Base-by-base conservation (phyloP, 2,888 invertebrate genomes). In the Zygogramma bicolorata region DNA sequence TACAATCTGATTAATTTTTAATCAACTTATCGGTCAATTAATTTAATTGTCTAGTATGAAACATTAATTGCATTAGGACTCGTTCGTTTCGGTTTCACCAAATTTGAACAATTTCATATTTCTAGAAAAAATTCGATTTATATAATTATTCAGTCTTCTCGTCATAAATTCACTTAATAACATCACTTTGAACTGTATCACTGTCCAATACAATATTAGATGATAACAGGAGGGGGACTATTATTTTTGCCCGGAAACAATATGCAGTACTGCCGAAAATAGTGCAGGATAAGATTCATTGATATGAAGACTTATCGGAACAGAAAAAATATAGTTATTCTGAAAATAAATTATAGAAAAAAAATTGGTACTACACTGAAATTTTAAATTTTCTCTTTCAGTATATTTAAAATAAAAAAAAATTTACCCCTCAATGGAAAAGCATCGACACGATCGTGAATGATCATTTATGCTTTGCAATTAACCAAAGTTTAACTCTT, bases 1-100 rank as follows among this genome's bases (percentile, higher is more conserved):
- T 85, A 83, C 82, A 79, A 71, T 81, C 79, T 82, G 84, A 85
- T 85, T 85, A 85, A 85, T 77, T 84, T 84, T 85, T 85, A 84
- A 85, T 84, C 84, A 83, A 82, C 81, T 83, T 84, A 84, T 84
- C 82, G 82, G 82, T 84, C 85, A 85, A 85, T 85, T 84, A 84
- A 84, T 85, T 84, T 85, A 84, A 84, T 85, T 84, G 83, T 82
- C 83, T 84, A 84, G 80, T 78, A 46, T 63, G 67, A 69, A 68
- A 77, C n/a, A n/a, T n/a, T n/a, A 75, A 79, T 70, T 78, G 81
- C 78, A 80, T 68, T 75, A 80, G 77, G 78, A 76, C 53, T 53
- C 77, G 79, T 82, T 78, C 76, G 68, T 71, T 82, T 83, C 81
- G 81, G 82, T 71, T 71, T 77, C 76, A 76, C 76, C 74, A 78